Base-by-base conservation (phyloP, 2,113 vertebrate species). In the Entomyzon cyanotis region DNA sequence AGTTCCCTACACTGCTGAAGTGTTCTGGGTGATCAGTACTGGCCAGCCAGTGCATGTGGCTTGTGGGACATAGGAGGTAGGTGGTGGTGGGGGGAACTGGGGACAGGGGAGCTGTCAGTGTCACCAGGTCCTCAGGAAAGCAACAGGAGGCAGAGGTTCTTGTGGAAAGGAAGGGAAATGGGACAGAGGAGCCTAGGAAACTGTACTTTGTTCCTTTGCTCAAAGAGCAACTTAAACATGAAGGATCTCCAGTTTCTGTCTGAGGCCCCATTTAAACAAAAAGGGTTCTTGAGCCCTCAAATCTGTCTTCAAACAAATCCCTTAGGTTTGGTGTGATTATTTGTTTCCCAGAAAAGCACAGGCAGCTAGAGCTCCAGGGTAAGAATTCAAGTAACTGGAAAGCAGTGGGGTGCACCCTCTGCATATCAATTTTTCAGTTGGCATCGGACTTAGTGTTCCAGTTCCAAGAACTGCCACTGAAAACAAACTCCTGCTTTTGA, bases 401-500 rank as follows among this genome's bases (percentile, higher is more conserved):
- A 91, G 87, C 94, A 87, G 74, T 6, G 16, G 83, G 50, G 59
- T 89, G 89, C 93, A 95, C 73, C 56, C 93, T 81, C 84, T 92
- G 96, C 95, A 97, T 97, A 93, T 87, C 95, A 96, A 96, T 96
- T 96, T 84, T 95, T 93, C 78, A 94, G 58, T 6, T 97, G 95
- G 94, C 95, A 95, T 89, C 5, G 0, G 46, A 73, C n/a, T 47
- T 76, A 14, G 50, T n/a, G 89, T 91, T 93, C 77, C 91, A 31
- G 87, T 95, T 97, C 95, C 95, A 97, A 95, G 91, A 95, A 76
- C 81, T 92, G 94, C 70, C 93, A 94, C 95, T 93, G 91, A 73
- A 93, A 95, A 94, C 93, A 95, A 92, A 84, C 89, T 94, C 81
- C 58, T 94, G 33, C 67, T 93, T 94, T 93, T 92, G 91, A 93